phyloP scores from a whole-genome alignment of 2,797 vertebrate species.

The Lepidocolaptes lacrymiger region DNA sequence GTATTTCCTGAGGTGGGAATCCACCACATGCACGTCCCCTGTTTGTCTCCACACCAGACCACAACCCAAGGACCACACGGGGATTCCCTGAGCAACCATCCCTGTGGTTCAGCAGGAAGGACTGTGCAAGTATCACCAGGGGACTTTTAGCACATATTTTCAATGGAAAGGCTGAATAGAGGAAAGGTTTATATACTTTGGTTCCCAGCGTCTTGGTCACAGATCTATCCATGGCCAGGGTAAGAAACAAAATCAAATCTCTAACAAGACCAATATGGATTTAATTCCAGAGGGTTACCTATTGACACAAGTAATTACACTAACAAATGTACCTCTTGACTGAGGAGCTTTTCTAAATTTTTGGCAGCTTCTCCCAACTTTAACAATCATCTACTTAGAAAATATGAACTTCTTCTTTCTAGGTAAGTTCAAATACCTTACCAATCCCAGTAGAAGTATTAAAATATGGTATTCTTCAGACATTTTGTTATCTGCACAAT shows the following conservation, averaged over 20 bases:
- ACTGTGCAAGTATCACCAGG: background rate
- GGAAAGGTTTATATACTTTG: background rate
- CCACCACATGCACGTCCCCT: background rate
- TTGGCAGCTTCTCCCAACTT: background rate
- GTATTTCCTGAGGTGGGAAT: background rate
- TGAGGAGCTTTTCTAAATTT: background rate
- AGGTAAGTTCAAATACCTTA: background rate
- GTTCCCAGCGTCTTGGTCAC: background rate
- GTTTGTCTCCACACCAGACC: background rate
- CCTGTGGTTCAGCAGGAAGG: background rate
- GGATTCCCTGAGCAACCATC: background rate
- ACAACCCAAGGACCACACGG: background rate
- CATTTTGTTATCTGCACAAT: background rate
- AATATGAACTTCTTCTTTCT: background rate
- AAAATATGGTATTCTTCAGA: background rate
- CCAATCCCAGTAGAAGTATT: background rate
- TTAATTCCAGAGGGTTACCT: background rate
- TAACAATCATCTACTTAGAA: background rate
- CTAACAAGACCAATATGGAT: background rate
- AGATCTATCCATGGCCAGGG: background rate
- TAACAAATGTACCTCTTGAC: background rate
- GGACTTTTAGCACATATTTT: background rate
- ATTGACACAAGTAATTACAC: background rate
- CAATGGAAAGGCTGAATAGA: background rate
- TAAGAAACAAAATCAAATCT: background rate